Evolutionary conservation across 2,797 vertebrate genomes (phyloP).

Genomic region (Phrynocephalus forsythii): DNA sequence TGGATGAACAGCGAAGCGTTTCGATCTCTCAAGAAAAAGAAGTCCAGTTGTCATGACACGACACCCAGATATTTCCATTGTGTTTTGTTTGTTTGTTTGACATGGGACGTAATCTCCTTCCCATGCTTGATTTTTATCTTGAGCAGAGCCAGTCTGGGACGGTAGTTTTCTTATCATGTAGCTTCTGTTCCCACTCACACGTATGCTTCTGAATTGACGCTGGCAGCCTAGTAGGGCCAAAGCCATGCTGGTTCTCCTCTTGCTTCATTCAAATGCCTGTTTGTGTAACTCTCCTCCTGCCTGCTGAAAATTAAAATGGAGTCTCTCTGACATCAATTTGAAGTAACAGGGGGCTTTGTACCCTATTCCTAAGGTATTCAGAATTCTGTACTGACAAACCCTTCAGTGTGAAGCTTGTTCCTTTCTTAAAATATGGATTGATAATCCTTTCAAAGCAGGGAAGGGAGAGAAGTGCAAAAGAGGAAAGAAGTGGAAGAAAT

Average conservation of each 20-base stretch:
- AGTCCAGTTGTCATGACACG: no score
- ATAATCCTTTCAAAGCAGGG: no score
- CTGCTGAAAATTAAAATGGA: conserved; percentile 27
- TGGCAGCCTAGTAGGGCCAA: conserved; percentile 62
- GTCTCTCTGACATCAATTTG: conserved; percentile 45
- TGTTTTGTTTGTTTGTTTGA: conserved; percentile 22
- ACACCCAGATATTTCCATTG: neutral
- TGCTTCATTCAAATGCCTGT: conserved; percentile 68
- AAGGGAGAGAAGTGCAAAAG: no score
- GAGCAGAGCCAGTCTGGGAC: conserved; percentile 62
- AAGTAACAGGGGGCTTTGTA: conserved; percentile 5
- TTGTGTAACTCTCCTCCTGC: conserved; percentile 68
- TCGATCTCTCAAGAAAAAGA: no score
- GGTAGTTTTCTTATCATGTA: conserved; percentile 61
- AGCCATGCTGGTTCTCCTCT: conserved; percentile 61
- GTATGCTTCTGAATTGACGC: conserved; percentile 57
- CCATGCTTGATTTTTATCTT: conserved; percentile 69
- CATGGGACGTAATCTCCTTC: conserved; percentile 34
- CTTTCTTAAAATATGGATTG: neutral
- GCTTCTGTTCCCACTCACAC: conserved; percentile 64
- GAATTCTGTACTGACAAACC: neutral
- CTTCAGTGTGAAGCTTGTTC: neutral
- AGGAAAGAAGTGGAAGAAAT: no score
- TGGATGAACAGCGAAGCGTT: no score
- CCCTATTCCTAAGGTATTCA: neutral